These are phyloP conservation scores for Cichlasoma orientale DNA, from an alignment of 2,797 vertebrate genomes.

Conservation along the genomic window DNA sequence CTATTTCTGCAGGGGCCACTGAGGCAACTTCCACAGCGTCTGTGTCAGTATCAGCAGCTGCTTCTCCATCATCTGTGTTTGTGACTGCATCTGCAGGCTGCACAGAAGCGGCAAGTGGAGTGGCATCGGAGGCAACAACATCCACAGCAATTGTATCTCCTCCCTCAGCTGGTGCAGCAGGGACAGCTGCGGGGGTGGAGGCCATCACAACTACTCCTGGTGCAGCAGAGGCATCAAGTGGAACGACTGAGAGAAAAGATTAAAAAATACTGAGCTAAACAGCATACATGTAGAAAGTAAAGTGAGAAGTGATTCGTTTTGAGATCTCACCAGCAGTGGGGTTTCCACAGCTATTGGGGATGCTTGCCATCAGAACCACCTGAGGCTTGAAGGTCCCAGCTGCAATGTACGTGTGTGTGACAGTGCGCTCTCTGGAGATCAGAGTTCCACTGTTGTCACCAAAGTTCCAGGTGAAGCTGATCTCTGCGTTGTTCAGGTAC, in stretches of 20 bases:
- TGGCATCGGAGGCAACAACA: conserved; percentile 54
- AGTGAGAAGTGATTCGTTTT: not conserved
- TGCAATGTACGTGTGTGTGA: conserved; percentile 90
- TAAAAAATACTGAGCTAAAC: not conserved
- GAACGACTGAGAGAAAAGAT: conserved; percentile 40
- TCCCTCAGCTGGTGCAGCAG: conserved; percentile 48
- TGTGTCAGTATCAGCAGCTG: conserved; percentile 11
- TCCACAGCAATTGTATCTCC: conserved; percentile 54
- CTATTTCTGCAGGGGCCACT: conserved; percentile 52
- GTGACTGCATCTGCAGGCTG: conserved; percentile 34
- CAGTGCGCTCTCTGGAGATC: conserved; percentile 85
- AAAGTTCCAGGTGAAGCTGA: conserved; percentile 95
- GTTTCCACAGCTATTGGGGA: conserved; percentile 84
- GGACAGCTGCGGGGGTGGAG: conserved; percentile 47
- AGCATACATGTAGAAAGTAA: not conserved
- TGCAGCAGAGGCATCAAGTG: conserved; percentile 53
- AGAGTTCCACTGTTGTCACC: conserved; percentile 91
- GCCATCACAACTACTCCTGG: conserved; percentile 65
- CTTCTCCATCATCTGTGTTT: conserved; percentile 39
- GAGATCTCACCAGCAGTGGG: conserved; percentile 69
- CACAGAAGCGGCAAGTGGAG: conserved; percentile 29
- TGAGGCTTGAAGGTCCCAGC: conserved; percentile 83
- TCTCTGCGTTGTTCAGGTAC: conserved; percentile 85
- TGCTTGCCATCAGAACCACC: conserved; percentile 90
- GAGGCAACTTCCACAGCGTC: conserved; percentile 32